A percentile compares a stretch with the other conserved stretches of the same genome.
Evolutionary conservation across 1,140 invertebrate species (phyloP).

Genomic region (Drosophila repletoides): DNA sequence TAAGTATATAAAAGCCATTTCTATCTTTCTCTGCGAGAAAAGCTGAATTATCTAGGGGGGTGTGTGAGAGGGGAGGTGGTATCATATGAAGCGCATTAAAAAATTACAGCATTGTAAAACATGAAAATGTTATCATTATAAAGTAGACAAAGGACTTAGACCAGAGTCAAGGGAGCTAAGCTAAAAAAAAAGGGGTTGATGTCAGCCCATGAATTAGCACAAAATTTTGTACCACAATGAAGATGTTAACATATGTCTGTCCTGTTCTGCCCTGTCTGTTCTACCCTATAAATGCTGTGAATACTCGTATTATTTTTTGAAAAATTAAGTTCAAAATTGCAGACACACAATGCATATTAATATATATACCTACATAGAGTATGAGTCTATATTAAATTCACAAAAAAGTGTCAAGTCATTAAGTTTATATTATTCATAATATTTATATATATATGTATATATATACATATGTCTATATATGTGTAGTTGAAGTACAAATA

Average conservation of each 20-base stretch:
- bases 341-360: constrained; percentile 7
- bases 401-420: constrained; percentile 58
- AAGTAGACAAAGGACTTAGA: constrained; percentile 66
- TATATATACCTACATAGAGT: constrained; percentile 5
- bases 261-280: background rate
- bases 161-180: constrained; percentile 25
- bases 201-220: constrained; percentile 48
- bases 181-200: background rate
- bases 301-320: constrained; percentile 49
- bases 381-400: background rate
- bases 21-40: constrained; percentile 4
- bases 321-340: constrained; percentile 28
- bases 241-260: constrained; percentile 21
- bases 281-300: constrained; percentile 9
- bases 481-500: constrained; percentile 36
- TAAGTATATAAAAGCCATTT: constrained; percentile 22
- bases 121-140: constrained; percentile 80
- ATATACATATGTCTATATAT: constrained; percentile 1
- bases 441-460: constrained; percentile 21
- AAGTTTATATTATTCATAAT: constrained; percentile 65
- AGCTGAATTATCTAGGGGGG: background rate
- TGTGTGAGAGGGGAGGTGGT: constrained; percentile 16
- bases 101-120: constrained; percentile 73
- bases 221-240: constrained; percentile 42
- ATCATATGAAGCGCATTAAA: constrained; percentile 46